phyloP scores from a whole-genome alignment of 1,140 invertebrate genomes.

The Cotesia vestalis region DNA sequence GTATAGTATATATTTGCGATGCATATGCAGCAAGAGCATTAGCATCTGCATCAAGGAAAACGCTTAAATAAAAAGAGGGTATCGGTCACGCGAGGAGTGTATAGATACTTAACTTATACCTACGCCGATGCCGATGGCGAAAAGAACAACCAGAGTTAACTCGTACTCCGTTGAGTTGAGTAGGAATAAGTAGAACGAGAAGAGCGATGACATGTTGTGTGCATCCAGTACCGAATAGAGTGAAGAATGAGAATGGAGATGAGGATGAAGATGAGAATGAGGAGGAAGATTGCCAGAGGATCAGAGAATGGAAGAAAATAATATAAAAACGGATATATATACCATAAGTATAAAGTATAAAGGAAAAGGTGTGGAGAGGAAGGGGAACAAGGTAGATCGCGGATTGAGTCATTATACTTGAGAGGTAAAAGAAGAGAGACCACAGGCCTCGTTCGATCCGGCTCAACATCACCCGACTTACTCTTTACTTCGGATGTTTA shows the following conservation, averaged over 20 bases:
- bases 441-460: conserved; percentile 62
- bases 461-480: conserved; percentile 37
- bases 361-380: conserved; percentile 16
- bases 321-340: neutral
- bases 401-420: conserved; percentile 67
- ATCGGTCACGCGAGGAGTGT: conserved; percentile 7
- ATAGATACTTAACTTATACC: neutral
- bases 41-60: neutral
- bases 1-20: no score
- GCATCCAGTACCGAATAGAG: neutral
- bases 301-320: conserved; percentile 16
- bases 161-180: neutral
- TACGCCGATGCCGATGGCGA: neutral
- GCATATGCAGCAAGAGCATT: no score
- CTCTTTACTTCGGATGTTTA: no score
- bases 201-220: conserved; percentile 27
- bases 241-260: conserved; percentile 12
- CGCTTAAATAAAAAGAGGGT: neutral
- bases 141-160: neutral
- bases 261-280: conserved; percentile 1
- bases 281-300: conserved; percentile 1
- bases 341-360: neutral
- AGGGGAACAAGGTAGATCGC: conserved; percentile 61
- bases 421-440: conserved; percentile 50
- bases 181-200: conserved; percentile 4